Base-by-base conservation (phyloP, 2,888 invertebrate species). In the Cancer borealis region DNA sequence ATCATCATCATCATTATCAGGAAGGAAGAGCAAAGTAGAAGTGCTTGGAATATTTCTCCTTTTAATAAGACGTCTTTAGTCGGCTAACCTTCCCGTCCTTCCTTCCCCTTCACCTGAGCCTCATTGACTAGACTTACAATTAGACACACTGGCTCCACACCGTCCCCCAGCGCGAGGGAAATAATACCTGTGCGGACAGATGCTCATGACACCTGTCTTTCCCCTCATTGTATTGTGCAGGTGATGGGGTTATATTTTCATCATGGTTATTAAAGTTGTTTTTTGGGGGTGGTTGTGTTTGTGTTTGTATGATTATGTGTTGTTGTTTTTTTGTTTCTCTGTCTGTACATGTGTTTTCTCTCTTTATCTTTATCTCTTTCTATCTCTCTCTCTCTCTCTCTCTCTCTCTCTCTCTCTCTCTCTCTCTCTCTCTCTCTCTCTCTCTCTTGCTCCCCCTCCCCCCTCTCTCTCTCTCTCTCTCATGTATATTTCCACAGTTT, bases 381-480 rank as follows among this genome's bases (percentile, higher is more conserved):
- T 66, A 3, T 66, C 14, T 66, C 4, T 66, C 4, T 66, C 60
- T 66, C 60, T 66, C 17, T 66, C 17, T 66, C 60, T 66, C 60
- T 66, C 17, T 66, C 60, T 66, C 17, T 66, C 12, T 66, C 17
- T 66, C 60, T 66, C 17, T 66, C 60, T 60, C 8, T 60, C 60
- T 60, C 60, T 60, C 60, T 60, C 60, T 60, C 60, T 60, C 60
- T 60, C 60, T 49, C 60, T 60, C 60, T 60, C 60, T 60, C 60
- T 60, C 60, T 60, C 60, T 60, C 60, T 49, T 17, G 6, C 60
- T 60, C 60, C 17, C 60, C 17, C 60, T 60, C 60, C 17, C 60
- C 54, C 14, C 54, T 54, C 54, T 54, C 66, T 66, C 66, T 66
- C 66, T 66, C 66, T 66, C n/a, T 66, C 66, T 66, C 66, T 66